Base-by-base conservation (phyloP, 1,140 invertebrate species). In the Pseudomyrmex pallidus region DNA sequence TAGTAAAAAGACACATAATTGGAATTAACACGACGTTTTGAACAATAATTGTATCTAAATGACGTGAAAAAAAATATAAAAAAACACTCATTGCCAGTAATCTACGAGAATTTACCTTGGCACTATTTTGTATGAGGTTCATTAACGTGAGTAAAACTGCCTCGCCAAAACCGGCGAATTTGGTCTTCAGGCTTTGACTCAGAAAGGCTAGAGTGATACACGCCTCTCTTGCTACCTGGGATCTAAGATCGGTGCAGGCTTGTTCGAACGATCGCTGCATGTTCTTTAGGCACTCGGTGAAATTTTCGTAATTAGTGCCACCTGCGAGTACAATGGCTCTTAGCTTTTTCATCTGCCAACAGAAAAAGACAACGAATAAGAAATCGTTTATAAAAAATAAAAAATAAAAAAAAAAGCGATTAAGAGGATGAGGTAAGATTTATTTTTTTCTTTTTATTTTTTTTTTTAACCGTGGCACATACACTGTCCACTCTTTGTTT, bases 131-230 rank as follows among this genome's bases (percentile, higher is more conserved):
- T 93, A 99, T 98, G 62, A 99, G 95, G 92, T 97, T 97, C 89
- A 99, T 98, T 25, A 99, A 93, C 82, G 96, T 96, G 68, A 97
- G 96, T 56, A 99, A 92, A 61, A 99, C 95, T 76, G 96, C 95
- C 91, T 98, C 97, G 22, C 97, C 97, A 93, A 98, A 97, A 92
- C 96, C 96, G 84, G 99, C 98, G 89, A 98, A 95, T 92, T 97
- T 98, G 85, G 96, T 97, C 72, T 96, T 96, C 61, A 99, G 90
- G 54, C 96, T 96, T 93, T 98, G 97, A 64, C 98, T 97, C 93
- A 99, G 95, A 95, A 96, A 99, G 35, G 98, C 98, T 80, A 99
- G 96, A 1, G 98, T 98, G 64, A 99, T 98, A 92, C 98, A 99
- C 0, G 97, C 98, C 94, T 99, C 99, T 82, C 99, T 95, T 0